Evolutionary conservation across 2,113 vertebrate species (phyloP), one percentile per base, ranked within the genome.

Genomic region (Polypterus bichir): DNA sequence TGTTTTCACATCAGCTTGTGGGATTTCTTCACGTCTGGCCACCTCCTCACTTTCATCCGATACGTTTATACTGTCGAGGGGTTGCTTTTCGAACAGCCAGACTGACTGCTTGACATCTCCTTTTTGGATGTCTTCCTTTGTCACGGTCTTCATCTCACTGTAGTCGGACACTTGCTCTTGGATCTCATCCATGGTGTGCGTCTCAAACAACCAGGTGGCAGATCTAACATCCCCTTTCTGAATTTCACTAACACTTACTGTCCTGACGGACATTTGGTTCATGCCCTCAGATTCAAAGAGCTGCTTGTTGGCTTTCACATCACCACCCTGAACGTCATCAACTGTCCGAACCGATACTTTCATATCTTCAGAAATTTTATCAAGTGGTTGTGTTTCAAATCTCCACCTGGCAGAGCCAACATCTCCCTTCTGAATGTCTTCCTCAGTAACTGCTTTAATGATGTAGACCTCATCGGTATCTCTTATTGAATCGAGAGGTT

Each of bases 201-300:
- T 92, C 80, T 96, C 92, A 83, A 96, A 96, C 69, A 89, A 84
- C 92, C 92, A 96, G 9, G 85, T 90, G 1, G 90, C 90, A 53
- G 83, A 88, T 72, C 82, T 93, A 11, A 96, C 92, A 10, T 92
- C 87, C 3, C 90, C 91, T 64, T 86, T 86, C 64, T 92, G 83
- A 70, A 92, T 90, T 79, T 96, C 92, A 68, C 84, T 92, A 54
- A 92, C 81, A 63, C 87, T 91, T 58, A 94, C 90, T 5, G 88
- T 93, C 72, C 81, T 81, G 27, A 91, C 65, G 54, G 74, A 85
- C 45, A 72, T 76, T 57, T 68, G 68, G 49, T 81, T 71, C 48
- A 76, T 74, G 47, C 58, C 8, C 7, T 65, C 66, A 47, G 85
- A 86, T 66, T 96, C 92, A 73, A 96, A 96, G 3, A 77, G 74